Percentiles rank a stretch among this genome's conserved stretches.
These are phyloP conservation scores for Leucopternis melanops DNA, from an alignment of 2,113 vertebrate species.

Conservation along the genomic window DNA sequence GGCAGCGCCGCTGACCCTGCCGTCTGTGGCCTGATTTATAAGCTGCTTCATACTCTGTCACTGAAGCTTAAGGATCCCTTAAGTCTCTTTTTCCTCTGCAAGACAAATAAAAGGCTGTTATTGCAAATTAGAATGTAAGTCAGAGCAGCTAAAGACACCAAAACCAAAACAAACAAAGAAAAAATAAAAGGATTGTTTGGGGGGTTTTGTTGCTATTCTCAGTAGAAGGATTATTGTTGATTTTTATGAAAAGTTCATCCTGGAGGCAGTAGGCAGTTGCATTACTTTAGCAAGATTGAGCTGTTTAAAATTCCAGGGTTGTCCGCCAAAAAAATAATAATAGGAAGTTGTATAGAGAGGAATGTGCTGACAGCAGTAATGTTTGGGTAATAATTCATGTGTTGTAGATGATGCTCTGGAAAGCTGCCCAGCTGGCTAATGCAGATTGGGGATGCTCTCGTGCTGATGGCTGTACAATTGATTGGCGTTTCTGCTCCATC, in stretches of 20 bases:
- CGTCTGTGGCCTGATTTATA: not conserved
- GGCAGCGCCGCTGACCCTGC: not conserved
- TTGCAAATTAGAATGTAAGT: not conserved
- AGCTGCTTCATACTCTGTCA: not conserved
- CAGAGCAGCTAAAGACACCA: not conserved
- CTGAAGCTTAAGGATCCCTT: not conserved
- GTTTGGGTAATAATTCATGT: constrained; percentile 66
- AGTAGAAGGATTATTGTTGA: constrained; percentile 12
- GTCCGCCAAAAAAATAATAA: constrained; percentile 66
- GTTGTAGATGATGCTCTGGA: constrained; percentile 61
- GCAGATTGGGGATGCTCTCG: constrained; percentile 39
- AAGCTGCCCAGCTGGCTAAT: constrained; percentile 59
- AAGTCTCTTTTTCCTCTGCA: not conserved
- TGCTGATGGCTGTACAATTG: constrained; percentile 15
- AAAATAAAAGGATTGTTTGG: not conserved
- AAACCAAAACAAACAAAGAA: not conserved
- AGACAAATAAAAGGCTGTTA: not conserved
- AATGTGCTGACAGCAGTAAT: constrained; percentile 72
- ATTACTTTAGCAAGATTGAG: constrained; percentile 56
- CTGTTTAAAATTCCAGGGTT: constrained; percentile 71
- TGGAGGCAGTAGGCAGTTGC: constrained; percentile 43
- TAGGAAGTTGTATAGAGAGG: constrained; percentile 58
- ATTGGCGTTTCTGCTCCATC: constrained; percentile 50
- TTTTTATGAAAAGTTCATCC: constrained; percentile 49
- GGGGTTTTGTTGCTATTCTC: not conserved